Conservation (phyloP, 2,113 vertebrate species). For the Hypanus sabinus region DNA sequence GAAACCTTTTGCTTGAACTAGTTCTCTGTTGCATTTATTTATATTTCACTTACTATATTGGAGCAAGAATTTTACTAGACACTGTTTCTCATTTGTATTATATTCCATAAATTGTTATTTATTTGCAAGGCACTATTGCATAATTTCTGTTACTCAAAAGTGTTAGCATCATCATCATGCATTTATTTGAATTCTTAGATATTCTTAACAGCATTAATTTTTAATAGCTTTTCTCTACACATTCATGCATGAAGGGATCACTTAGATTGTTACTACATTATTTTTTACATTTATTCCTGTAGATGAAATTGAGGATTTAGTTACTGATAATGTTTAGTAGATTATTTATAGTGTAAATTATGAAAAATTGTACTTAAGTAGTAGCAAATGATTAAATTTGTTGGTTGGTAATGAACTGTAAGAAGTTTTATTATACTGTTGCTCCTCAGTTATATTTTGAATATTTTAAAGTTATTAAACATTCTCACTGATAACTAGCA, state of each 20-base stretch:
- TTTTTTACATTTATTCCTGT: not conserved
- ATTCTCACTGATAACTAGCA: not conserved
- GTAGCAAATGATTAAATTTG: slow-evolving; percentile 19
- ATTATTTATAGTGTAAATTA: not conserved
- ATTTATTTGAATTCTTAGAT: slow-evolving; percentile 10
- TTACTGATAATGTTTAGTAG: not conserved
- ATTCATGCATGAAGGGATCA: not conserved
- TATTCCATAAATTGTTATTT: not conserved
- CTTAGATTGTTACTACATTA: not conserved
- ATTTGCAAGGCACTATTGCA: too few relatives aligned
- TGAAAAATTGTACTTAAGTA: not conserved
- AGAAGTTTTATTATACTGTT: slow-evolving; percentile 21
- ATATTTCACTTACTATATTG: slow-evolving; percentile 15
- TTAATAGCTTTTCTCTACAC: not conserved
- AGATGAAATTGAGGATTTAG: not conserved
- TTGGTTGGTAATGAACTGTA: not conserved
- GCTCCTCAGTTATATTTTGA: not conserved
- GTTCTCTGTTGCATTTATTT: not conserved
- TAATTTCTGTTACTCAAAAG: not conserved
- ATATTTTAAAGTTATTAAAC: not conserved
- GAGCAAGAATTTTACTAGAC: not conserved
- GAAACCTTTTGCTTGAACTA: not conserved
- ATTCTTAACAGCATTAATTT: not conserved
- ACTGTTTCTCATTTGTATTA: not conserved
- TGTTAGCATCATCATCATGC: too few relatives aligned